Evolutionary conservation across 2,113 vertebrate genomes (phyloP).

Genomic region (Marmota monax): DNA sequence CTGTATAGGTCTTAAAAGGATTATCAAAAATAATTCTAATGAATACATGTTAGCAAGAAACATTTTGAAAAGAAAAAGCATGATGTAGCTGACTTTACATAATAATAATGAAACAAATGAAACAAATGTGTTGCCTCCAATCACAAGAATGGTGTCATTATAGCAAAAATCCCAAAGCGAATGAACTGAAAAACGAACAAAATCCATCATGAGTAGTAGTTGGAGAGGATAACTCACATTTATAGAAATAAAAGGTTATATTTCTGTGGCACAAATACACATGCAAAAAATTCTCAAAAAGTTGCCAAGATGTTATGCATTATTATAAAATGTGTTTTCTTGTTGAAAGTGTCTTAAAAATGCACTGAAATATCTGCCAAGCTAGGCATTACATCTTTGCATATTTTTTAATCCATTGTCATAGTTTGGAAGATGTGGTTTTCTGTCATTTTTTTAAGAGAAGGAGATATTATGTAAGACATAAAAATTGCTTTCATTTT

Average conservation of each 20-base stretch:
- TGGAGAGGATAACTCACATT: background rate
- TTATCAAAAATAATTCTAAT: background rate
- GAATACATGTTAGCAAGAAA: background rate
- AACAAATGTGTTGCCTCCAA: background rate
- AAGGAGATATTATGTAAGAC: background rate
- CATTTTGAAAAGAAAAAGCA: constrained; percentile 11
- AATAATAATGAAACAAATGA: background rate
- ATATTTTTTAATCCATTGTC: background rate
- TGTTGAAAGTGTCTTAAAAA: background rate
- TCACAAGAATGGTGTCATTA: background rate
- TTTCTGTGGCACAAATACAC: background rate
- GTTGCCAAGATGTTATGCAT: background rate
- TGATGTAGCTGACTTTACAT: background rate
- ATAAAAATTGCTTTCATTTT: background rate
- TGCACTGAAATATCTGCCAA: background rate
- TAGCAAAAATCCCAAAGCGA: background rate
- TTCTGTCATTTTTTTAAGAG: background rate
- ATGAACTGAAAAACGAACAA: constrained; percentile 29
- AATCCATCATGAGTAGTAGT: background rate
- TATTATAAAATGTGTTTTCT: background rate
- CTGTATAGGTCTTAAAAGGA: background rate
- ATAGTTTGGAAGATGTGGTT: background rate
- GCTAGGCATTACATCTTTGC: background rate
- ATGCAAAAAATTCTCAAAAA: background rate
- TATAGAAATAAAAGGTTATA: background rate